Base-by-base conservation (phyloP, 2,797 vertebrate genomes). In the Chloroceryle amazona region DNA sequence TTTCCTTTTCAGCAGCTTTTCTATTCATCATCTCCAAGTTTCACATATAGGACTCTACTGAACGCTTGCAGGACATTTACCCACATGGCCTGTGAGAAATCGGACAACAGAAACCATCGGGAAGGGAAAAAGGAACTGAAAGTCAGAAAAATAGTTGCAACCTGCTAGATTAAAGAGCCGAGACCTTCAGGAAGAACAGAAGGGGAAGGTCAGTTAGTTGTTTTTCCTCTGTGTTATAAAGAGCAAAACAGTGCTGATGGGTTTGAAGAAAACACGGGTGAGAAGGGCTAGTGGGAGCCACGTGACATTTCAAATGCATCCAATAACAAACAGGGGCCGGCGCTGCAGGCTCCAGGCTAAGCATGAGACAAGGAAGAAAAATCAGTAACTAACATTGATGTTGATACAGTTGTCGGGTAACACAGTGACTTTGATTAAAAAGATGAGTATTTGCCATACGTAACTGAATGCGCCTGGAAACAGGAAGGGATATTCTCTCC, bases 1-100 rank as follows among this genome's bases (percentile, higher is more conserved):
- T 66, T 79, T 11, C 47, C 31, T 79, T 89, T 89, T 79, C 70
- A 90, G 82, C 88, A 90, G 79, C 47, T 85, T 96, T 95, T 92
- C 78, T 89, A 31, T 60, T 93, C 62, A 79, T n/a, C 74, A 22
- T 81, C 82, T 96, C 80, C 70, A 51, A 41, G 42, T 78, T 78
- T 78, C 90, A 83, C 84, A 67, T 26, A 20, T 23, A 51, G 85
- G 68, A 51, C 84, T 17, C 46, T 11, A 37, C 54, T 13, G 51
- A 82, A 54, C 52, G 13, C 42, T 31, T 10, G 6, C 1, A 62
- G 73, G 73, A 62, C 61, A 29, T 71, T 74, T 71, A 55, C 44
- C 65, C 65, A 58, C 62, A 5, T 0, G 11, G 85, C 54, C 70
- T 79, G 39, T 28, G 46, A 87, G 72, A 85, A 86, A 78, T 2